These are phyloP conservation scores for Gallinago media DNA, from an alignment of 2,113 vertebrate species.

Conservation along the genomic window DNA sequence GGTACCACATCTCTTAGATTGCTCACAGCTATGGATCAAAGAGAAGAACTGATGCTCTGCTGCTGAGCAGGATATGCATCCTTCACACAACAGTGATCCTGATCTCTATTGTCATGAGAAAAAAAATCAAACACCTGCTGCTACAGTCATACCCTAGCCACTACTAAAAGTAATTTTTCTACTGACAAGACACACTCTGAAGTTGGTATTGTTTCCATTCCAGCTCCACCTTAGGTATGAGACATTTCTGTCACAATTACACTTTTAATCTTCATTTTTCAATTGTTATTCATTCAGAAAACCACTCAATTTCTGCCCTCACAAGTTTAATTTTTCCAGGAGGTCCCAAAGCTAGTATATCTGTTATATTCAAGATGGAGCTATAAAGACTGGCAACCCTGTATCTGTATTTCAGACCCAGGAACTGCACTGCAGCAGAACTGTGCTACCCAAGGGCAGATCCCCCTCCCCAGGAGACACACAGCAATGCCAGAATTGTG, in stretches of 20 bases:
- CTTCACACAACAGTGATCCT: background rate
- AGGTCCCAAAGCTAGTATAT: background rate
- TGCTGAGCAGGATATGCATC: rapidly evolving
- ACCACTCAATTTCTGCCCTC: background rate
- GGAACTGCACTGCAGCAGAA: background rate
- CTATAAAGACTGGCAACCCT: background rate
- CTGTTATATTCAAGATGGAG: rapidly evolving
- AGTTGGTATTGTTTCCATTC: background rate
- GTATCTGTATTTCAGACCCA: background rate
- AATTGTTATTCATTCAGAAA: background rate
- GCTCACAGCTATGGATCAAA: too few species aligned
- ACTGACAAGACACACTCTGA: background rate
- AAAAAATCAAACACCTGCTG: background rate
- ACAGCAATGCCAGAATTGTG: rapidly evolving
- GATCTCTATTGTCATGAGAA: background rate
- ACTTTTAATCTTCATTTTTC: background rate
- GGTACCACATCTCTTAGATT: too few species aligned
- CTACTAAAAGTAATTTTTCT: background rate
- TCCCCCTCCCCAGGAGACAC: background rate
- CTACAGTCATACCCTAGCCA: background rate
- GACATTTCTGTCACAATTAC: background rate
- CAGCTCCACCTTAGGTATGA: background rate
- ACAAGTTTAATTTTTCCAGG: background rate
- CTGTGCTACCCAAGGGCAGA: background rate
- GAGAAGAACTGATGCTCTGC: background rate